Conservation (phyloP, 2,888 invertebrate species). For the Erynnis tages region DNA sequence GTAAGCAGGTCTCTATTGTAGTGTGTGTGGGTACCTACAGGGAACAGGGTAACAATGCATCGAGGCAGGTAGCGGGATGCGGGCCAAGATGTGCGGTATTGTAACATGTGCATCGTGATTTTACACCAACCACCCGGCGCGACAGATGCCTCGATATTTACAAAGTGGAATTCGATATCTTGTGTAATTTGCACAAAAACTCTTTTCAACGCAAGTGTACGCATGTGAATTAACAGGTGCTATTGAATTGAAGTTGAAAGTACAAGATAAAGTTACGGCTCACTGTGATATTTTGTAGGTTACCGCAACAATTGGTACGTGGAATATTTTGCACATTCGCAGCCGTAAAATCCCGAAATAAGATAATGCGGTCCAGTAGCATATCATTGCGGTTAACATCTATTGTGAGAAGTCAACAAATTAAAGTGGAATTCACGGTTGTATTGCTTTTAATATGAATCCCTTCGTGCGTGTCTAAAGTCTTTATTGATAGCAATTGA, state of each 20-base stretch:
- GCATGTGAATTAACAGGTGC: slow-evolving; percentile 24
- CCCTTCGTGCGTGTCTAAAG: slow-evolving; percentile 29
- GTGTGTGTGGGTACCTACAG: slow-evolving; percentile 38
- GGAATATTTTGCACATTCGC: neutral
- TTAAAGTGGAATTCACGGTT: slow-evolving; percentile 19
- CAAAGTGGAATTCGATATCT: slow-evolving; percentile 38
- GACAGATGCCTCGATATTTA: slow-evolving; percentile 53
- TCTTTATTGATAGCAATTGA: slow-evolving; percentile 26
- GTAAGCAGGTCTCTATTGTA: slow-evolving; percentile 64
- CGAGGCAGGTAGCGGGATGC: slow-evolving; percentile 71
- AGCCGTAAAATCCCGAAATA: slow-evolving; percentile 12
- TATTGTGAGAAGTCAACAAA: slow-evolving; percentile 21
- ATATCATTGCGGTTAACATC: slow-evolving; percentile 14
- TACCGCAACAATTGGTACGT: neutral
- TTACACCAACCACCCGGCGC: slow-evolving; percentile 50
- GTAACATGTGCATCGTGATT: slow-evolving; percentile 62
- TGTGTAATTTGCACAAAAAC: slow-evolving; percentile 22
- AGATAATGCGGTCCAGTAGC: neutral
- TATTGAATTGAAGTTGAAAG: slow-evolving; percentile 12
- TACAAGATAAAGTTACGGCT: neutral
- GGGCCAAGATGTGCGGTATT: slow-evolving; percentile 56
- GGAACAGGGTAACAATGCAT: slow-evolving; percentile 56
- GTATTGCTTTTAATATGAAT: slow-evolving; percentile 14
- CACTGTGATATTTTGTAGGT: slow-evolving; percentile 1
- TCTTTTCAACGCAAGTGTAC: slow-evolving; percentile 5